Evolutionary conservation across 2,113 vertebrate species (phyloP), one percentile per base, ranked within the genome.

Genomic region (Malurus alboscapulatus): DNA sequence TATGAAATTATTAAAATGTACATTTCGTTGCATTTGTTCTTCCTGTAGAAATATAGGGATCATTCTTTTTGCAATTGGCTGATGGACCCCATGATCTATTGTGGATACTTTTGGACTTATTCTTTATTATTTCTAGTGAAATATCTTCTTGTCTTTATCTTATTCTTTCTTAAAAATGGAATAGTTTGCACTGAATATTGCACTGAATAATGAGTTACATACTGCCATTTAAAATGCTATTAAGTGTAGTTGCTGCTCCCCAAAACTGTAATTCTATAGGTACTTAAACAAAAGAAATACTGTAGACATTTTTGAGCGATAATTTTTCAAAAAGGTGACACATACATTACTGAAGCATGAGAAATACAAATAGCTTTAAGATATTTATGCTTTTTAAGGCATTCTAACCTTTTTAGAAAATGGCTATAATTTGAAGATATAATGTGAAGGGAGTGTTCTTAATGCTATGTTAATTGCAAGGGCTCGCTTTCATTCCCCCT

Each of bases 341-440:
- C 66, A 72, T 86, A 62, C 48, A 87, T 91, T 87, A 76, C 44
- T 83, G 62, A 96, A 89, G 44, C 26, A 80, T 81, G 82, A 92
- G 65, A 93, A 96, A 93, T 93, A 96, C 62, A 96, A 84, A 95
- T 83, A 93, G 58, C 88, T 96, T 79, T 76, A 94, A 93, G 94
- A 93, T 84, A 86, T 93, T 84, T 68, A 89, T 85, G 75, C 47
- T 61, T 95, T 96, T 94, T 84, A 92, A 80, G 68, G 78, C 78
- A 72, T 91, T 87, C 84, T 97, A 95, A 94, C 94, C 95, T 96
- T 93, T 97, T 96, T 97, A 97, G 95, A 94, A 97, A 97, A 96
- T 94, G 92, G 89, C 65, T 95, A 84, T 92, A 93, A 96, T 96
- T 95, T 95, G 77, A 96, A 89, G 86, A 91, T 85, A 92, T 82